Conservation (phyloP, 2,888 invertebrate genomes). For the Epinotia demarniana region DNA sequence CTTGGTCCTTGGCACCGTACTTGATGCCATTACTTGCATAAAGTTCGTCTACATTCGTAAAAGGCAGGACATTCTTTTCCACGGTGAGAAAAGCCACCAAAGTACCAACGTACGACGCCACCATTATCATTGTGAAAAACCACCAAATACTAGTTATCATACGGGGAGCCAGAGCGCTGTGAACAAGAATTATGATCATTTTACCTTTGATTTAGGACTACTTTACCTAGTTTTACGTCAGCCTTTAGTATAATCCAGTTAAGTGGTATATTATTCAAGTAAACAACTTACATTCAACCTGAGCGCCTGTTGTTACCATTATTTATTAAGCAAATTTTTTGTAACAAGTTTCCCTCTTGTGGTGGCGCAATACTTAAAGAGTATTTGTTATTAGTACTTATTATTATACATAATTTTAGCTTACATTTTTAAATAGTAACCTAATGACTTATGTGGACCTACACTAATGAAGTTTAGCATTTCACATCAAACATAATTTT, state of each 20-base stretch:
- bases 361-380: too few relatives aligned
- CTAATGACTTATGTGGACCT: too few relatives aligned
- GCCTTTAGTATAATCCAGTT: conserved; percentile 11
- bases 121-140: conserved; percentile 95
- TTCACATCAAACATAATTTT: too few relatives aligned
- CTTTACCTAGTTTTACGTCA: background rate
- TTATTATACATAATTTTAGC: too few relatives aligned
- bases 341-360: too few relatives aligned
- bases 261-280: background rate
- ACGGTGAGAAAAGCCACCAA: conserved; percentile 95
- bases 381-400: too few relatives aligned
- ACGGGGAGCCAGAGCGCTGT: conserved; percentile 93
- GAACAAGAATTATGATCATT: conserved; percentile 49
- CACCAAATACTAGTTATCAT: conserved; percentile 95
- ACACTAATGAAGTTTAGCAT: too few relatives aligned
- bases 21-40: conserved; percentile 90
- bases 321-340: too few relatives aligned
- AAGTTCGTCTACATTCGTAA: conserved; percentile 92
- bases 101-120: conserved; percentile 95
- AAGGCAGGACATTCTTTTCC: conserved; percentile 88
- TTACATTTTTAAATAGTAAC: too few relatives aligned
- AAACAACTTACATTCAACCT: background rate
- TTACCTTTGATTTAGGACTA: conserved; percentile 17
- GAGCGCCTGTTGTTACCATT: too few relatives aligned
- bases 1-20: conserved; percentile 92